A percentile compares a stretch with the other conserved stretches of the same genome.
Evolutionary conservation across 1,140 invertebrate genomes (phyloP).

Genomic region (Zaprionus taronus): DNA sequence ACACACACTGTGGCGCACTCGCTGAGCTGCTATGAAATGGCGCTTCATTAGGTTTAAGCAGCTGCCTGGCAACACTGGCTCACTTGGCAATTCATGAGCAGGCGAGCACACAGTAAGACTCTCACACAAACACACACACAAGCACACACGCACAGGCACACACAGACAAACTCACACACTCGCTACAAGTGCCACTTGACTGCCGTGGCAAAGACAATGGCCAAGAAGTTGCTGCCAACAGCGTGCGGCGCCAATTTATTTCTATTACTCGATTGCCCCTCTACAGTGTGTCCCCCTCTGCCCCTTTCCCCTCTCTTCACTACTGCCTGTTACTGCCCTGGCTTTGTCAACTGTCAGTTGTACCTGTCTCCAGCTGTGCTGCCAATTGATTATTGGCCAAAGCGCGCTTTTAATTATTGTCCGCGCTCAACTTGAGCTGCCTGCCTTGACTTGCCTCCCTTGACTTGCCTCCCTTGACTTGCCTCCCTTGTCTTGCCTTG

Average conservation of each 20-base stretch:
- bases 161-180: not conserved
- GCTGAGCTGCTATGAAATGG: constrained; percentile 23
- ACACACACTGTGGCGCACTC: constrained; percentile 15
- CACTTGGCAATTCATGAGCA: constrained; percentile 76
- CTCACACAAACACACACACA: not conserved
- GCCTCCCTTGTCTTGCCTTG: not conserved
- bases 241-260: constrained; percentile 75
- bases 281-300: not conserved
- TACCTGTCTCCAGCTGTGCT: constrained; percentile 67
- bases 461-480: too few relatives aligned
- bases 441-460: not conserved
- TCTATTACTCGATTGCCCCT: constrained; percentile 51
- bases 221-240: constrained; percentile 54
- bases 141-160: too few relatives aligned
- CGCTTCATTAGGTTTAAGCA: constrained; percentile 73
- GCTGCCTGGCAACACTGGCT: constrained; percentile 68
- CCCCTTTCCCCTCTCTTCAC: not conserved
- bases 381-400: constrained; percentile 74
- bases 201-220: constrained; percentile 50
- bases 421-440: constrained; percentile 14
- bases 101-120: constrained; percentile 35
- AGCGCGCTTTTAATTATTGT: constrained; percentile 73
- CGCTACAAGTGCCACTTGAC: constrained; percentile 67
- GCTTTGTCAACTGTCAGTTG: constrained; percentile 38
- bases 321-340: constrained; percentile 14